These are phyloP conservation scores for Amphibalanus amphitrite DNA, from an alignment of 1,140 invertebrate species.

Conservation along the genomic window DNA sequence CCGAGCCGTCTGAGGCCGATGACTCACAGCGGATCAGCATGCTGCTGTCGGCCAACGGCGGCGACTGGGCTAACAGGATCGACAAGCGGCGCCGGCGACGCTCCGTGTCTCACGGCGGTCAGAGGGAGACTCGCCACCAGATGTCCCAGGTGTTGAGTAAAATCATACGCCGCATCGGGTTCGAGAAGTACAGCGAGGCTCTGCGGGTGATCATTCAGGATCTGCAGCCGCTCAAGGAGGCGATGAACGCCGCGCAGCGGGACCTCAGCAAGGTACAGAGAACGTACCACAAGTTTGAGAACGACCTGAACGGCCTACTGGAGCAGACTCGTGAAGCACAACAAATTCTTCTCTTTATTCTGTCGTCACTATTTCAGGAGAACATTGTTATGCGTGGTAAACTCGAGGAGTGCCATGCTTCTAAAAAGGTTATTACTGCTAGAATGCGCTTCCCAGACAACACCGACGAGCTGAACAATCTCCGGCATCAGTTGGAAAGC, in stretches of 20 bases:
- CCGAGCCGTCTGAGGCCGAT: no score
- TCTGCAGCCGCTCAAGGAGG: not conserved
- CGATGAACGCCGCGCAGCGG: not conserved
- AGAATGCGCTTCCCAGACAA: not conserved
- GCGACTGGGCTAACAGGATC: no score
- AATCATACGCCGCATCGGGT: not conserved
- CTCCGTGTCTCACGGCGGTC: no score
- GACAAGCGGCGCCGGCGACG: no score
- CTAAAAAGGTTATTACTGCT: not conserved
- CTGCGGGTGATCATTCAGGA: not conserved
- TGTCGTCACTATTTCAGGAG: not conserved
- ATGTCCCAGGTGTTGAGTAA: not conserved
- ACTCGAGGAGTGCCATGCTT: not conserved
- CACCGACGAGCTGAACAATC: not conserved
- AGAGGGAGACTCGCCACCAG: not conserved
- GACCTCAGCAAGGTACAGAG: not conserved
- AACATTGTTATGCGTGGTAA: not conserved
- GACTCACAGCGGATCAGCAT: no score
- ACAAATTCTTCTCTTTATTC: not conserved
- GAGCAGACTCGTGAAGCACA: not conserved
- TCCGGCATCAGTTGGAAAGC: not conserved
- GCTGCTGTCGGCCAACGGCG: no score
- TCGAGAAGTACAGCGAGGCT: not conserved
- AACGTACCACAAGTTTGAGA: not conserved
- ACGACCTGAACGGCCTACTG: not conserved